These are phyloP conservation scores for Dioctria linearis DNA, from an alignment of 2,888 invertebrate genomes.

Conservation along the genomic window DNA sequence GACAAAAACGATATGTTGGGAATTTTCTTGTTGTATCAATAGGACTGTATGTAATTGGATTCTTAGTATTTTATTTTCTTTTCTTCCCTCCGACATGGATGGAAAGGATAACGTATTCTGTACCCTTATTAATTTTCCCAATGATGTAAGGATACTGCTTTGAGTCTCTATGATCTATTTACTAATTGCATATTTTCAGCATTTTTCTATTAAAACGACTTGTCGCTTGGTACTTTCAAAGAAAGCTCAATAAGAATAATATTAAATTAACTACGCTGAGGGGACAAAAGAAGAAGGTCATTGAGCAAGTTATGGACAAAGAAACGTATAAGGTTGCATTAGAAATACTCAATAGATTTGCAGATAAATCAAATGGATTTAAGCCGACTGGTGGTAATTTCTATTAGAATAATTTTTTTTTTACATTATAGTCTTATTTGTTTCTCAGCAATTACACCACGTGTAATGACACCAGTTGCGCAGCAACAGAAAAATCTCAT, in stretches of 20 bases:
- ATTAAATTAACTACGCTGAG: conserved; percentile 80
- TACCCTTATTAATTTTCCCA: conserved; percentile 86
- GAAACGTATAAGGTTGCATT: conserved; percentile 89
- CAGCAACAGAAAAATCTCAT: background rate
- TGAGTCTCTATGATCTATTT: conserved; percentile 30
- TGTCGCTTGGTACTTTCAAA: conserved; percentile 91
- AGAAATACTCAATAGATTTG: conserved; percentile 69
- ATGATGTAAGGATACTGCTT: conserved; percentile 79
- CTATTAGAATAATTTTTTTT: background rate
- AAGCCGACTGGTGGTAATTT: conserved; percentile 57
- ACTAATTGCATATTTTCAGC: conserved; percentile 71
- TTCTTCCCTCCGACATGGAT: conserved; percentile 84
- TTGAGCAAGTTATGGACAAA: conserved; percentile 97
- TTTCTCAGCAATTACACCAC: conserved; percentile 37
- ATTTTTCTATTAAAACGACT: conserved; percentile 83
- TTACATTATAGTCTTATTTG: background rate
- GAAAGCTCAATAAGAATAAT: conserved; percentile 85
- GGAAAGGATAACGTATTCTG: conserved; percentile 82
- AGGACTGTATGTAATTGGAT: conserved; percentile 80
- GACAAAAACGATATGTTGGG: conserved; percentile 86
- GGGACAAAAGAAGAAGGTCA: conserved; percentile 87
- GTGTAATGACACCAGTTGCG: conserved; percentile 11
- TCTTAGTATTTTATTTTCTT: conserved; percentile 83
- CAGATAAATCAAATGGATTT: conserved; percentile 64
- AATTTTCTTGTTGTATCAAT: conserved; percentile 81